A percentile compares a stretch with the other conserved stretches of the same genome.
Evolutionary conservation across 2,888 invertebrate species (phyloP).

Genomic region (Glomeris marginata): DNA sequence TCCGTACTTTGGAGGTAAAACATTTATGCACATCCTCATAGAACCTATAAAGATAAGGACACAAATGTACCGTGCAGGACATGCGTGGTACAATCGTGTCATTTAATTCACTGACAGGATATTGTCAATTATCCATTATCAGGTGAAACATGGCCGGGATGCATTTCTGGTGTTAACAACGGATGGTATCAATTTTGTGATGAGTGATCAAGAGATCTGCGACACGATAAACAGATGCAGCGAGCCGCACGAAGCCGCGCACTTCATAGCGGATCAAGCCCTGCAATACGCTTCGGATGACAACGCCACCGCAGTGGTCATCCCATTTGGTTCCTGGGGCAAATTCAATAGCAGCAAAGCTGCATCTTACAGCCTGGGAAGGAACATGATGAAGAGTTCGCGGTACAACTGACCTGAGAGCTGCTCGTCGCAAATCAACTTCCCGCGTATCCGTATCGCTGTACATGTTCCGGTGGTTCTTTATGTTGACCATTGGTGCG

Average conservation of each 20-base stretch:
- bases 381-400: constrained; percentile 14
- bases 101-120: too few relatives aligned
- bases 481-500: too few relatives aligned
- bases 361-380: constrained; percentile 12
- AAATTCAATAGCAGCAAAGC: constrained; percentile 20
- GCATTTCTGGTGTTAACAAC: constrained; percentile 35
- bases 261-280: constrained; percentile 33
- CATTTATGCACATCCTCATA: background rate
- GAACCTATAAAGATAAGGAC: background rate
- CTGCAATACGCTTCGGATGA: constrained; percentile 37
- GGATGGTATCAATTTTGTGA: constrained; percentile 35
- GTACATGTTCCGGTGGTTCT: too few relatives aligned
- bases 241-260: constrained; percentile 32
- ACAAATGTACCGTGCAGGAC: background rate
- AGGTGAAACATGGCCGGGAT: constrained; percentile 36
- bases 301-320: constrained; percentile 34
- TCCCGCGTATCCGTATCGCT: too few relatives aligned
- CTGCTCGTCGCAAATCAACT: too few relatives aligned
- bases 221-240: constrained; percentile 31
- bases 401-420: constrained; percentile 9
- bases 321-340: constrained; percentile 39
- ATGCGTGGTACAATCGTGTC: too few relatives aligned
- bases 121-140: too few relatives aligned
- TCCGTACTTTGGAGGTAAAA: constrained; percentile 27
- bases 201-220: constrained; percentile 34